Conservation (phyloP, 2,797 vertebrate species). For the Spinus olivaceus region DNA sequence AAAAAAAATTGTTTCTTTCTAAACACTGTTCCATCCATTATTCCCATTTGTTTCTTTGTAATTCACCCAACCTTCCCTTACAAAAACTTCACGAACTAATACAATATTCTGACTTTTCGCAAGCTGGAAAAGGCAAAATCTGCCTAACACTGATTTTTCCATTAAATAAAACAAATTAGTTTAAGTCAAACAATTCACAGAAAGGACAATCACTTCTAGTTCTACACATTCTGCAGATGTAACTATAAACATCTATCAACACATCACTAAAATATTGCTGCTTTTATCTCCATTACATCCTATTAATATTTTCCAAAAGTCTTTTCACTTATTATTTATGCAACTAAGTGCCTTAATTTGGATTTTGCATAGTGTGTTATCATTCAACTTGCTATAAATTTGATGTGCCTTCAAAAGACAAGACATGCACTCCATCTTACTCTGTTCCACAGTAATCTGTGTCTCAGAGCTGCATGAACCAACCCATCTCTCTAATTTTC, state of each 20-base stretch:
- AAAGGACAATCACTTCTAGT: not conserved
- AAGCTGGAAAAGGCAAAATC: not conserved
- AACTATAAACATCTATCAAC: not conserved
- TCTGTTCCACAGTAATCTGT: not conserved
- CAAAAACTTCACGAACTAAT: not conserved
- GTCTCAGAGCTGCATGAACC: not conserved
- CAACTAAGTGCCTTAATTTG: not conserved
- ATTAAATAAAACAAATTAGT: not conserved
- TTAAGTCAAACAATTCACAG: not conserved
- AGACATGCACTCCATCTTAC: not conserved
- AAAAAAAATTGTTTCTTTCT: constrained; percentile 49
- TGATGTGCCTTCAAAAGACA: not conserved
- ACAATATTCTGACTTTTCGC: not conserved
- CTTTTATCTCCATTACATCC: not conserved
- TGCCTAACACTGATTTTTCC: not conserved
- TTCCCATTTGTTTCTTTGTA: constrained; percentile 8
- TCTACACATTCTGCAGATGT: not conserved
- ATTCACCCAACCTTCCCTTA: not conserved
- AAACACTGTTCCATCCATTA: constrained; percentile 40
- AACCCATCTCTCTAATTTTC: not conserved
- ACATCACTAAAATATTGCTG: not conserved
- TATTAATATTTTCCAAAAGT: not conserved
- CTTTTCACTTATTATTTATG: not conserved
- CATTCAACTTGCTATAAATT: not conserved
- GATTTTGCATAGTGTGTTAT: rapidly evolving